These are phyloP conservation scores for Aurelia sp. DNA, from an alignment of 30 jellyfish, hydroid and myxozoan species.

Conservation along the genomic window DNA sequence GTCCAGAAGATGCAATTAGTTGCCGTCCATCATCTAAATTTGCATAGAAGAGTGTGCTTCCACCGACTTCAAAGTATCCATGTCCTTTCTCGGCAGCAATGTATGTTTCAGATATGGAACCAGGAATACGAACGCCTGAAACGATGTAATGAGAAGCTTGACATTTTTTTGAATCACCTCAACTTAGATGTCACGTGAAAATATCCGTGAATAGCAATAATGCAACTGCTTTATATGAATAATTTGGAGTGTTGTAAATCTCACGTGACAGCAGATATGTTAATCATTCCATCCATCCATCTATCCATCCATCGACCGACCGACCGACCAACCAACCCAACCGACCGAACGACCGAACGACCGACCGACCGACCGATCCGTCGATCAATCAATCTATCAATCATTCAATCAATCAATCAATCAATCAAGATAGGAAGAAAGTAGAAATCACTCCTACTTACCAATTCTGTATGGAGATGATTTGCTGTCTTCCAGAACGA, in stretches of 20 bases:
- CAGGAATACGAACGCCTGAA: constrained; percentile 65
- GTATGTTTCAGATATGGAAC: constrained; percentile 40
- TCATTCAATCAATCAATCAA: background rate
- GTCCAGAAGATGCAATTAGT: constrained; percentile 71
- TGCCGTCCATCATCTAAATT: constrained; percentile 71
- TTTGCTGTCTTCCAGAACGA: constrained; percentile 46
- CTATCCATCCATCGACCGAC: too few relatives aligned
- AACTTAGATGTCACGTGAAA: too few relatives aligned
- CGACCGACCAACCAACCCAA: background rate
- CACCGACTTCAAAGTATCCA: constrained; percentile 64
- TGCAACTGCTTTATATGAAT: too few relatives aligned
- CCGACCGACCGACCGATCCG: background rate
- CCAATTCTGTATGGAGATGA: constrained; percentile 57
- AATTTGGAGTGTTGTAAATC: too few relatives aligned
- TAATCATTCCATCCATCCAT: too few relatives aligned
- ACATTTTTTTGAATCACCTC: background rate
- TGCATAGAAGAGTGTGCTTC: constrained; percentile 51
- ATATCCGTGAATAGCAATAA: too few relatives aligned
- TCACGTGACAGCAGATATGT: too few relatives aligned
- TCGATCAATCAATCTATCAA: background rate
- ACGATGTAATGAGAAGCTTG: background rate
- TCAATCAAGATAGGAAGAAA: background rate
- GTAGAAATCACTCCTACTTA: background rate
- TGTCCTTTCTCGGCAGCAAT: constrained; percentile 38
- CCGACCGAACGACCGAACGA: too few relatives aligned